Evolutionary conservation across 2,797 vertebrate genomes (phyloP).

Genomic region (Lateolabrax maculatus): DNA sequence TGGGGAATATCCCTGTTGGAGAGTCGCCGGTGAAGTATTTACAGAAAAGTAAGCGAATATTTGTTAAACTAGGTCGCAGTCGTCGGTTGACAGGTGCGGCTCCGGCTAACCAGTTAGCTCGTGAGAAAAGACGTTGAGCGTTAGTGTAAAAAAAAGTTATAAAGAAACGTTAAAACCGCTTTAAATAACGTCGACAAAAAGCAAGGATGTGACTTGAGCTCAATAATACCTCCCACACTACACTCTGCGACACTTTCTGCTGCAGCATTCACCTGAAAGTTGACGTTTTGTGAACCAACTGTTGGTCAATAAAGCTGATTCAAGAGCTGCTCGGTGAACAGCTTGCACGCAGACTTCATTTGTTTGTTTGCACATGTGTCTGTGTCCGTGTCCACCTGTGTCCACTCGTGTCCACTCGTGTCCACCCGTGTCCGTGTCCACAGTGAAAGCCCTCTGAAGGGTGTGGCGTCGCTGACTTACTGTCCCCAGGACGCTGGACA

Average conservation of each 20-base stretch:
- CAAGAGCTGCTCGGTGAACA: background rate
- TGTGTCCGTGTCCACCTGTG: no score
- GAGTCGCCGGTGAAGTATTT: rapidly evolving
- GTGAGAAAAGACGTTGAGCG: no score
- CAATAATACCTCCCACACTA: no score
- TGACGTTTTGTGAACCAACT: no score
- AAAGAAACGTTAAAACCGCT: background rate
- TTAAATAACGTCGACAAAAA: background rate
- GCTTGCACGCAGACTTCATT: no score
- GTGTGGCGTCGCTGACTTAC: background rate
- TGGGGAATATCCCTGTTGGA: rapidly evolving
- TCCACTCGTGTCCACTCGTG: no score
- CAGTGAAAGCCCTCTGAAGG: background rate
- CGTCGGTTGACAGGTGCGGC: conserved; percentile 38
- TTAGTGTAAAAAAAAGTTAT: no score
- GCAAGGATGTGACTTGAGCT: no score
- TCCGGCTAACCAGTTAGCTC: background rate
- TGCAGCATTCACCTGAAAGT: background rate
- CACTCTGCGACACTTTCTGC: no score
- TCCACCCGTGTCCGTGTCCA: no score
- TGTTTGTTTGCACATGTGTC: no score
- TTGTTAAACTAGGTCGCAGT: background rate
- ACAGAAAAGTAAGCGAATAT: background rate
- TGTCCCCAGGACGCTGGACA: background rate
- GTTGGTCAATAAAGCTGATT: no score